These are phyloP conservation scores for Fistularia commersonii DNA, from an alignment of 2,797 vertebrate genomes.

Conservation along the genomic window DNA sequence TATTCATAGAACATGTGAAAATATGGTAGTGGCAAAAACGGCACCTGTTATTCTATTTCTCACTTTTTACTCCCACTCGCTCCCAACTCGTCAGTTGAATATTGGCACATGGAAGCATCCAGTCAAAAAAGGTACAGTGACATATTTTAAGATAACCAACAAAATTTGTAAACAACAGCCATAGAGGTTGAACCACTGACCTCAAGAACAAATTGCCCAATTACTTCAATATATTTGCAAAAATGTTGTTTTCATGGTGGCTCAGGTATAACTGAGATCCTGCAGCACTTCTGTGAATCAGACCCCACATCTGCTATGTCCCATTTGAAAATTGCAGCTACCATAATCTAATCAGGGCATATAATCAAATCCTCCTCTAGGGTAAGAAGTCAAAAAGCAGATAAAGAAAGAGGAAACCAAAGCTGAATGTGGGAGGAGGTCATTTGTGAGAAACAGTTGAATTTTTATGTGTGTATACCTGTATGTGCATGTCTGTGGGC, in stretches of 20 bases:
- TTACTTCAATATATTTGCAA: conserved; percentile 4
- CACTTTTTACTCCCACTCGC: too few species aligned
- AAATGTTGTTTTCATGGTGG: conserved; percentile 9
- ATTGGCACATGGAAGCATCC: too few species aligned
- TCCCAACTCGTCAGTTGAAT: too few species aligned
- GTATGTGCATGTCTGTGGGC: conserved; percentile 8
- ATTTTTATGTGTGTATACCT: conserved; percentile 15
- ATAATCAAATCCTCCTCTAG: conserved; percentile 41
- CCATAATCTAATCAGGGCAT: conserved; percentile 38
- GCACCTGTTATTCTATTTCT: too few species aligned
- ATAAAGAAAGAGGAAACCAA: conserved; percentile 10
- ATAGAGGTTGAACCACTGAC: conserved; percentile 4
- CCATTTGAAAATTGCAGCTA: conserved; percentile 44
- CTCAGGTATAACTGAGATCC: conserved; percentile 3
- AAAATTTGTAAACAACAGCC: neutral
- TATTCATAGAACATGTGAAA: too few species aligned
- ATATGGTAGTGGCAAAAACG: too few species aligned
- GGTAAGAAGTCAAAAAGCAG: conserved; percentile 30
- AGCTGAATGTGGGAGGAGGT: conserved; percentile 23
- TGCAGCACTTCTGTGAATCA: conserved; percentile 7
- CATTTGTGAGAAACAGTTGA: conserved; percentile 22
- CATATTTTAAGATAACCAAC: neutral
- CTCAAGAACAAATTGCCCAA: conserved; percentile 3
- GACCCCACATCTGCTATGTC: conserved; percentile 11
- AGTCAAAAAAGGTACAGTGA: neutral